Conservation (phyloP, 2,888 invertebrate species). For the Mimachlamys varia region DNA sequence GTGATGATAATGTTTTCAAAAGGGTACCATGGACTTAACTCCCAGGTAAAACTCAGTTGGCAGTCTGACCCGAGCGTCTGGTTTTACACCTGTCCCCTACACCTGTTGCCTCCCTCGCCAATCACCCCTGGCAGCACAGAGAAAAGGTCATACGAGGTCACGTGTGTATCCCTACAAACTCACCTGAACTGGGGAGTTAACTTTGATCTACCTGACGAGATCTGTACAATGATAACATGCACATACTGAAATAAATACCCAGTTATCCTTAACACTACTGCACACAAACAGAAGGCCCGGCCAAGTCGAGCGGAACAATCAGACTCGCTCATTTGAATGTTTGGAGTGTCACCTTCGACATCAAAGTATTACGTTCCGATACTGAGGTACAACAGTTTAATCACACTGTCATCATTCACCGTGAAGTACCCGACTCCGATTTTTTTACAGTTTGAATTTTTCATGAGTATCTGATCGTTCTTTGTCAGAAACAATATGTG, state of each 20-base stretch:
- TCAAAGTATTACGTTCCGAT: neutral
- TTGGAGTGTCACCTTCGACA: slow-evolving; percentile 19
- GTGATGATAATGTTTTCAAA: neutral
- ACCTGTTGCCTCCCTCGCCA: slow-evolving; percentile 12
- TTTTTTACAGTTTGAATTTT: neutral
- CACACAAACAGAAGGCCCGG: neutral
- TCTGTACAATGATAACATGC: neutral
- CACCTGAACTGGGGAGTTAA: neutral
- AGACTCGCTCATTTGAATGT: slow-evolving; percentile 2
- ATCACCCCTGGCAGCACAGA: slow-evolving; percentile 9
- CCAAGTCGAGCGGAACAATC: neutral
- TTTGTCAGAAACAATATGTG: neutral
- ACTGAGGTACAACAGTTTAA: neutral
- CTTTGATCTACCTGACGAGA: neutral
- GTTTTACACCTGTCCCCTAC: neutral
- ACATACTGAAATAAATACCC: neutral
- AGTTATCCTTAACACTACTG: slow-evolving; percentile 5
- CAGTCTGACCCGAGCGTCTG: neutral
- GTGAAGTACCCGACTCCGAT: neutral
- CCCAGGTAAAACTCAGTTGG: neutral
- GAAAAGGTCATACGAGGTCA: slow-evolving; percentile 18
- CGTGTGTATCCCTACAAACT: neutral
- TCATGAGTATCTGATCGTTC: neutral
- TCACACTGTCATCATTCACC: slow-evolving; percentile 4
- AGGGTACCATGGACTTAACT: neutral